These are phyloP conservation scores for Ammospiza nelsoni DNA, from an alignment of 2,113 vertebrate genomes.

Conservation along the genomic window DNA sequence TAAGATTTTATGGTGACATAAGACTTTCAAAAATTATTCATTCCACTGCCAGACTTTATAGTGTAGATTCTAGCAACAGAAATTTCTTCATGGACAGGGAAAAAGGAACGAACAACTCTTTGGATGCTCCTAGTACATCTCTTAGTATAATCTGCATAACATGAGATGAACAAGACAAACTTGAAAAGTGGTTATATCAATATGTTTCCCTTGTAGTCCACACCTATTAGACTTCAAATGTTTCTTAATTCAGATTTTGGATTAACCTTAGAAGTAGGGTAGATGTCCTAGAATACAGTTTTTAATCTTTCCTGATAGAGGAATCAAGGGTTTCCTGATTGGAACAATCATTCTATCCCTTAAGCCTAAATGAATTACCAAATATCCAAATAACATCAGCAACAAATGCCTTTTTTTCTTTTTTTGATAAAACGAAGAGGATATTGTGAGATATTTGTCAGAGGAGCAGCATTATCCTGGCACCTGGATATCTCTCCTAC, in stretches of 20 bases:
- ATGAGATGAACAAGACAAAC: background rate
- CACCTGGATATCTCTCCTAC: background rate
- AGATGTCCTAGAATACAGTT: background rate
- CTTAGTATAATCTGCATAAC: background rate
- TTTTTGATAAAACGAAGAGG: background rate
- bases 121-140: background rate
- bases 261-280: background rate
- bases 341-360: background rate
- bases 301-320: background rate
- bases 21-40: background rate
- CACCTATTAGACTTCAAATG: background rate
- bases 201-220: background rate
- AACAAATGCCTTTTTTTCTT: background rate
- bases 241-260: background rate
- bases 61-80: background rate
- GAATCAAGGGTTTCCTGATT: background rate
- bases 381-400: background rate
- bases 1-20: background rate
- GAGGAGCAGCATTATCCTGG: background rate
- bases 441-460: background rate
- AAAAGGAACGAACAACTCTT: background rate
- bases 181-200: background rate
- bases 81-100: background rate
- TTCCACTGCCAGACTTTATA: background rate
- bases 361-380: background rate